Evolutionary conservation across 2,797 vertebrate species (phyloP).

Genomic region (Anguilla obscura): DNA sequence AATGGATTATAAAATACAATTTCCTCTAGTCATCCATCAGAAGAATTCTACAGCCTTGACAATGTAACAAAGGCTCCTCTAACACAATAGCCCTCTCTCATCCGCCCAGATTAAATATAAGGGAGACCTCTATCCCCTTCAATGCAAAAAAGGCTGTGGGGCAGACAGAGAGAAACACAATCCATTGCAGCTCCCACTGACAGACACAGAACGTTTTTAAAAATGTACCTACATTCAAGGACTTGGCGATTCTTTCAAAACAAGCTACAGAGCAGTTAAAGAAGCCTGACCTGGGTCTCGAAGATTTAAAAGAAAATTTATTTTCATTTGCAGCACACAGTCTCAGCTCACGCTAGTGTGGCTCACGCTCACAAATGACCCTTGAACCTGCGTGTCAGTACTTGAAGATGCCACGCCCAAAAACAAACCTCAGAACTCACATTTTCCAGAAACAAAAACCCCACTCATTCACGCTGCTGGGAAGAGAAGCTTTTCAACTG

Average conservation of each 20-base stretch:
- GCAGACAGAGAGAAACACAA: neutral
- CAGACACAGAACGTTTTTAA: neutral
- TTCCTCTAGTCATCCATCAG: constrained; percentile 12
- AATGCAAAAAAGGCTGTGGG: neutral
- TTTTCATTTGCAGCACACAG: constrained; percentile 15
- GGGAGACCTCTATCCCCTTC: neutral
- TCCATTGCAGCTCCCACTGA: constrained; percentile 6
- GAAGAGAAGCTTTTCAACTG: constrained; percentile 53
- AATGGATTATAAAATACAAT: constrained; percentile 7
- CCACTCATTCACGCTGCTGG: constrained; percentile 54
- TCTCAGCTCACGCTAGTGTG: constrained; percentile 26
- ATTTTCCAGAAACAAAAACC: constrained; percentile 55
- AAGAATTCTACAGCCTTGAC: constrained; percentile 15
- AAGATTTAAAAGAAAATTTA: neutral
- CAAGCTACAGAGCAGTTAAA: constrained; percentile 29
- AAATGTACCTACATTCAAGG: constrained; percentile 4
- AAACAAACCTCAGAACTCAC: constrained; percentile 60
- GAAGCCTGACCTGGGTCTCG: constrained; percentile 21
- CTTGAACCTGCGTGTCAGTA: constrained; percentile 46
- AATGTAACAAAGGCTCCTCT: constrained; percentile 1
- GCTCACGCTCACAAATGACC: constrained; percentile 26
- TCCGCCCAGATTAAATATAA: neutral
- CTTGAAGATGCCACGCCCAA: constrained; percentile 56
- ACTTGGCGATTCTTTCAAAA: neutral
- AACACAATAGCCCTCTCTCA: neutral